These are phyloP conservation scores for Stenoptilia bipunctidactyla DNA, from an alignment of 2,888 invertebrate species.

Conservation along the genomic window DNA sequence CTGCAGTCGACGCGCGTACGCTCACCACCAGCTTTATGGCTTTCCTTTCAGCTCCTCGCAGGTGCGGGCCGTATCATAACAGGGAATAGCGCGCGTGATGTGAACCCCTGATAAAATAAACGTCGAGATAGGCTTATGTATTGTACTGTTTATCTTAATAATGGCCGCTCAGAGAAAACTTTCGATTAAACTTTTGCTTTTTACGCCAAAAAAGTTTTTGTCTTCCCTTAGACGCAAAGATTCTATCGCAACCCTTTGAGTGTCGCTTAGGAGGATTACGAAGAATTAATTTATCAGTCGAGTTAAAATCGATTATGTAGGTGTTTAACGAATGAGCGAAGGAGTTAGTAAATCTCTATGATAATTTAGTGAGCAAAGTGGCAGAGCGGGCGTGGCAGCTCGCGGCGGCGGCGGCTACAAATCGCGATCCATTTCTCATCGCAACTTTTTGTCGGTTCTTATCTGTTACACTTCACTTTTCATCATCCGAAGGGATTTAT, in stretches of 20 bases:
- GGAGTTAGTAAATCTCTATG: not conserved
- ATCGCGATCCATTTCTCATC: constrained; percentile 73
- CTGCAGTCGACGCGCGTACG: constrained; percentile 63
- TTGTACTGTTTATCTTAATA: constrained; percentile 72
- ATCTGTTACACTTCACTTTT: constrained; percentile 74
- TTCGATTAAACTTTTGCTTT: constrained; percentile 58
- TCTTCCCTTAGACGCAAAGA: not conserved
- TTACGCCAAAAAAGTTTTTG: constrained; percentile 16
- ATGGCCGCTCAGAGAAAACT: constrained; percentile 65
- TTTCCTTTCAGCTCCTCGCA: constrained; percentile 72
- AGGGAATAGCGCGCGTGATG: constrained; percentile 71
- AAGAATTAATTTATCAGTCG: not conserved
- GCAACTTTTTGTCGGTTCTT: constrained; percentile 73
- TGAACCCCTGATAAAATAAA: constrained; percentile 72
- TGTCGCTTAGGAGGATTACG: not conserved
- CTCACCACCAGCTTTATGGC: constrained; percentile 71
- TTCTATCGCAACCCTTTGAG: not conserved
- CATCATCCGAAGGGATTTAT: constrained; percentile 73
- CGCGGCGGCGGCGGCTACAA: constrained; percentile 49
- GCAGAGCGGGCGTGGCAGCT: constrained; percentile 20
- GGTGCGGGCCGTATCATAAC: constrained; percentile 72
- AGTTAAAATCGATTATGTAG: not conserved
- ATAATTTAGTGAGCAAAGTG: constrained; percentile 6
- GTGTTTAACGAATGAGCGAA: not conserved
- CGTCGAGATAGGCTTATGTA: constrained; percentile 72